Percentiles rank a stretch among this genome's conserved stretches.
phyloP scores from a whole-genome alignment of 2,888 invertebrate species.

The Phaedon cochleariae region DNA sequence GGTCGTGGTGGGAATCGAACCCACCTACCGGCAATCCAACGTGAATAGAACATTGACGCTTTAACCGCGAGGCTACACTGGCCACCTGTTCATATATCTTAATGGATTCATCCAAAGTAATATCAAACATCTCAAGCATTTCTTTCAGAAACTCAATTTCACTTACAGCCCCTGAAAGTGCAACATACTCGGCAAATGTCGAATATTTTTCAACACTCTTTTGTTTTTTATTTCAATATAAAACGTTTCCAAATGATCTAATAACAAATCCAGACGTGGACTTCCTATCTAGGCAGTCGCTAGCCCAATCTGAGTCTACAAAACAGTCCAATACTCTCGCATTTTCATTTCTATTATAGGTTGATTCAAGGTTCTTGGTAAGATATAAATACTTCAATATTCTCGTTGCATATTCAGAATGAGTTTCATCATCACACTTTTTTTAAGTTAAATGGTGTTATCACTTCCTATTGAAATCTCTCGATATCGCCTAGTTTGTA shows the following conservation, averaged over 20 bases:
- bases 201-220: conserved; percentile 45
- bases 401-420: conserved; percentile 15
- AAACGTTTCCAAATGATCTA: conserved; percentile 23
- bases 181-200: conserved; percentile 44
- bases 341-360: conserved; percentile 14
- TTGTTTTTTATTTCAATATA: conserved; percentile 53
- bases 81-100: no score
- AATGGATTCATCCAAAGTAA: no score
- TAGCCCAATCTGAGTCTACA: conserved; percentile 32
- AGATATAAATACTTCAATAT: conserved; percentile 23
- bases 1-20: no score
- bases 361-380: not conserved
- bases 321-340: conserved; percentile 11
- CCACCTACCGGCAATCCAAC: no score
- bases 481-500: no score
- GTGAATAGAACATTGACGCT: no score
- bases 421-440: not conserved
- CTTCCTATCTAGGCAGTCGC: conserved; percentile 29
- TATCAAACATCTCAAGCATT: no score
- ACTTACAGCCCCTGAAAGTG: conserved; percentile 39
- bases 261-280: conserved; percentile 23
- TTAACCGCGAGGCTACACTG: no score
- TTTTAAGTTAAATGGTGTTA: no score
- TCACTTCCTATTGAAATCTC: no score
- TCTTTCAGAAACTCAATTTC: conserved; percentile 33